Conservation (phyloP, 2,113 vertebrate genomes). For the Aix galericulata region DNA sequence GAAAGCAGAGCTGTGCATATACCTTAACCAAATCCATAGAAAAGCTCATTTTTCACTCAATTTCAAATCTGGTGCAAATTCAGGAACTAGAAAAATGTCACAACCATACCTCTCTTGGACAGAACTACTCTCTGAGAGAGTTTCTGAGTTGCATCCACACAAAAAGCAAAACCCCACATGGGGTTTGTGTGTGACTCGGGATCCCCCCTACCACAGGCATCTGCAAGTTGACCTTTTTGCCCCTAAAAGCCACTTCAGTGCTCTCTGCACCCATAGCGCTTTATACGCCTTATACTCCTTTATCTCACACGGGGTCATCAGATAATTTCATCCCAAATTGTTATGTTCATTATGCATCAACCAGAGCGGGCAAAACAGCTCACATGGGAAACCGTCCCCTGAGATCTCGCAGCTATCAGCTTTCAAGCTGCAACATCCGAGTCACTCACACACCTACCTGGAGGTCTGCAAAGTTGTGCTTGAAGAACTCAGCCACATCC, state of each 20-base stretch:
- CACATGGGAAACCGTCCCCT: background rate
- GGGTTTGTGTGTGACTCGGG: too few species aligned
- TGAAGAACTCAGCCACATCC: background rate
- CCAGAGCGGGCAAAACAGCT: background rate
- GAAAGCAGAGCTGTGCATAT: background rate
- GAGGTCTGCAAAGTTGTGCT: background rate
- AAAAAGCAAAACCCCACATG: background rate
- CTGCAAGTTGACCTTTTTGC: background rate
- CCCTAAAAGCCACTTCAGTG: background rate
- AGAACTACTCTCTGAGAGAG: background rate
- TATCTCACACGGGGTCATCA: background rate
- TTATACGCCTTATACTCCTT: background rate
- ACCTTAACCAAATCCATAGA: background rate
- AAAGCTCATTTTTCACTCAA: background rate
- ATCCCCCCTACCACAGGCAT: background rate
- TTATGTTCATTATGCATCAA: background rate
- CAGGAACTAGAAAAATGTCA: background rate
- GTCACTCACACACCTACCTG: background rate
- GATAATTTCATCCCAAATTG: background rate
- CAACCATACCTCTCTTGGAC: accelerated
- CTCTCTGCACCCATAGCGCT: background rate
- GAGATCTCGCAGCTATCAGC: background rate
- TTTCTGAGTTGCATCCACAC: background rate
- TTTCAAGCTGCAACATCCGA: background rate
- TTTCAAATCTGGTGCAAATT: background rate